Percentiles rank a stretch among this genome's conserved stretches.
These are phyloP conservation scores for Fregata magnificens DNA, from an alignment of 2,113 vertebrate genomes.

Conservation along the genomic window DNA sequence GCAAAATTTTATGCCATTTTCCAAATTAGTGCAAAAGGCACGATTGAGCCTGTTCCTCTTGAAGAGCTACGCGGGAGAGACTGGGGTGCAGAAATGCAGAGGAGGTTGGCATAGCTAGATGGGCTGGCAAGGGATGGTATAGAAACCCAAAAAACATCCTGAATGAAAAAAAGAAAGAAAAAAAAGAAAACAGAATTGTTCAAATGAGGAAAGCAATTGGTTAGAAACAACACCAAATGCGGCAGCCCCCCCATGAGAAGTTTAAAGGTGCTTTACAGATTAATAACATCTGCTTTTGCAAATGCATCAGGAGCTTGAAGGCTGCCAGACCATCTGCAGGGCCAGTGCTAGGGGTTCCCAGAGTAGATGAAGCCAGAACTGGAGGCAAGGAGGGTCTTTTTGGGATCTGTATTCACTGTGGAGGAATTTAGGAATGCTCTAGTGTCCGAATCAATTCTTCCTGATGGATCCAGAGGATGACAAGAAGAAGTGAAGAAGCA, in stretches of 20 bases:
- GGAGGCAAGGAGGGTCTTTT: background rate
- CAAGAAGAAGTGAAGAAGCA: background rate
- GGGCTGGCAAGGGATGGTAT: background rate
- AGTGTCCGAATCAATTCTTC: background rate
- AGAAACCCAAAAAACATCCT: background rate
- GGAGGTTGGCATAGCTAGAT: background rate
- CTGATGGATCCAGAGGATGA: background rate
- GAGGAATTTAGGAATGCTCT: background rate
- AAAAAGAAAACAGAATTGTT: background rate
- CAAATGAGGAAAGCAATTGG: background rate
- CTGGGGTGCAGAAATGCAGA: background rate
- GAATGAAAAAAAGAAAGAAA: background rate
- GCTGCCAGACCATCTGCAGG: background rate
- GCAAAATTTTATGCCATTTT: background rate
- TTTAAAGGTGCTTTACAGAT: background rate
- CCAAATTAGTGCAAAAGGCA: background rate
- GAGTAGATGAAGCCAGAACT: background rate
- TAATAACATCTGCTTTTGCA: background rate
- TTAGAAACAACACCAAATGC: background rate
- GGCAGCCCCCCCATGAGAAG: background rate
- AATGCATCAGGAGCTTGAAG: background rate
- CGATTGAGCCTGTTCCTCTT: background rate
- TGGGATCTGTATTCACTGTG: background rate
- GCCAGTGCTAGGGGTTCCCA: background rate
- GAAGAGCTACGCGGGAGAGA: rapidly evolving